Conservation (phyloP, 1,140 invertebrate genomes). For the Brachionus koreanus region DNA sequence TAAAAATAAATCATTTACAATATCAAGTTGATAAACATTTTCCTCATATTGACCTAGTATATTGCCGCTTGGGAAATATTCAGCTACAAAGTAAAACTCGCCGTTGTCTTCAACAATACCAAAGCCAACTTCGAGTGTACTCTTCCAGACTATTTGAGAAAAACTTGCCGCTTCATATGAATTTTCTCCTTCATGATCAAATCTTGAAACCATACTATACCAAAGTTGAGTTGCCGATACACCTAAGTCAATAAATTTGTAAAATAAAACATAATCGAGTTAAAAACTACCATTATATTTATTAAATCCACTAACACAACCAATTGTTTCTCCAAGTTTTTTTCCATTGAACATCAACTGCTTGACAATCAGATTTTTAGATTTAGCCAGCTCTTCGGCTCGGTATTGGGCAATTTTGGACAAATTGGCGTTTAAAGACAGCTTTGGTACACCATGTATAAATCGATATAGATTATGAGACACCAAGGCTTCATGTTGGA, state of each 20-base stretch:
- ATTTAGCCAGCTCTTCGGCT: constrained; percentile 70
- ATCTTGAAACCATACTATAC: constrained; percentile 75
- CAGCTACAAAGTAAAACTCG: constrained; percentile 67
- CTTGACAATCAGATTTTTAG: constrained; percentile 53
- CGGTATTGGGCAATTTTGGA: constrained; percentile 68
- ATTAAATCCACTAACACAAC: not conserved
- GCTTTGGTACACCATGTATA: constrained; percentile 68
- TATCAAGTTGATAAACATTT: constrained; percentile 70
- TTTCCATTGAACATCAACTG: not conserved
- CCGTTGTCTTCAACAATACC: constrained; percentile 73
- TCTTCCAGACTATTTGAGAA: constrained; percentile 84
- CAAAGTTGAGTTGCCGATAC: constrained; percentile 69
- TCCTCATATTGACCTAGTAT: constrained; percentile 69
- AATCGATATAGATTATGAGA: constrained; percentile 73
- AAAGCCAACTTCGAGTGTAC: constrained; percentile 72
- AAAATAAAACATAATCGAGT: constrained; percentile 66
- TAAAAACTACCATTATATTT: constrained; percentile 47
- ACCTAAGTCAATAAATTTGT: not conserved
- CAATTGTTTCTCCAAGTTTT: constrained; percentile 14
- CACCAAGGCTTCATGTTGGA: constrained; percentile 49
- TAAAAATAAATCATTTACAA: not conserved
- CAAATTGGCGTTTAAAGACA: constrained; percentile 68
- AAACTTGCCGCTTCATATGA: constrained; percentile 76
- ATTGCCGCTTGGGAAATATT: constrained; percentile 75
- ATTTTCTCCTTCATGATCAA: constrained; percentile 70